phyloP scores from a whole-genome alignment of 2,888 invertebrate species.

The Diadromus collaris region DNA sequence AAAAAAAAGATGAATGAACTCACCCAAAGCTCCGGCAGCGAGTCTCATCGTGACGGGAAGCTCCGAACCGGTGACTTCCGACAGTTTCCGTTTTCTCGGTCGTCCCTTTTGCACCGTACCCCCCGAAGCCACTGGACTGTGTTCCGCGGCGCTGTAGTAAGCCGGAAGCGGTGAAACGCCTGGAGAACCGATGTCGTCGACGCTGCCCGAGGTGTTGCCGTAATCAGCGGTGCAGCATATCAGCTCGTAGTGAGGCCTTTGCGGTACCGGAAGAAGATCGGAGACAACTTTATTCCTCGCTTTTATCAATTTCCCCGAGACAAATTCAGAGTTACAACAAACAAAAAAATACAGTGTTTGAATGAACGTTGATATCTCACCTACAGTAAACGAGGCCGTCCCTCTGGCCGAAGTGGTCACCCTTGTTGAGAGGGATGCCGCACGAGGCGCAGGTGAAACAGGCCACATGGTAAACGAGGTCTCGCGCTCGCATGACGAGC shows the following conservation, averaged over 20 bases:
- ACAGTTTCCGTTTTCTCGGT: slow-evolving; percentile 89
- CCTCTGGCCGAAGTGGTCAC: slow-evolving; percentile 95
- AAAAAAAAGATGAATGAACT: slow-evolving; percentile 71
- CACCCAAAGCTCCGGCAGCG: slow-evolving; percentile 86
- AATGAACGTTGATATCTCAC: slow-evolving; percentile 66
- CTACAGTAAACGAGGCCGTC: slow-evolving; percentile 89
- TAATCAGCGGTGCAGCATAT: slow-evolving; percentile 81
- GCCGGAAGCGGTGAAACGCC: slow-evolving; percentile 84
- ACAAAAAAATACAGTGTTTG: neutral
- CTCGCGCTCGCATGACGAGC: slow-evolving; percentile 94
- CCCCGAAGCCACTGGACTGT: slow-evolving; percentile 74
- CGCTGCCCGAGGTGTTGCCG: slow-evolving; percentile 84
- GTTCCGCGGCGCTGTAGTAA: slow-evolving; percentile 84
- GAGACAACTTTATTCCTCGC: neutral
- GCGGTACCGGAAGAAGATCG: slow-evolving; percentile 41
- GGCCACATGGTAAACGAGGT: slow-evolving; percentile 92
- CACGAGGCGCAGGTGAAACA: slow-evolving; percentile 96
- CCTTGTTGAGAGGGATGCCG: slow-evolving; percentile 90
- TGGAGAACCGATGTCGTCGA: slow-evolving; percentile 82
- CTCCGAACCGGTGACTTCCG: slow-evolving; percentile 82
- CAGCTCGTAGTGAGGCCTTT: slow-evolving; percentile 86
- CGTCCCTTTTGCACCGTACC: slow-evolving; percentile 88
- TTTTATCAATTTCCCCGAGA: neutral
- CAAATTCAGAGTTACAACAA: neutral
- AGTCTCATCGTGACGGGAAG: slow-evolving; percentile 87